Evolutionary conservation across 2,797 vertebrate genomes (phyloP), one percentile per base, ranked within the genome.

Genomic region (Falco novaeseelandiae): DNA sequence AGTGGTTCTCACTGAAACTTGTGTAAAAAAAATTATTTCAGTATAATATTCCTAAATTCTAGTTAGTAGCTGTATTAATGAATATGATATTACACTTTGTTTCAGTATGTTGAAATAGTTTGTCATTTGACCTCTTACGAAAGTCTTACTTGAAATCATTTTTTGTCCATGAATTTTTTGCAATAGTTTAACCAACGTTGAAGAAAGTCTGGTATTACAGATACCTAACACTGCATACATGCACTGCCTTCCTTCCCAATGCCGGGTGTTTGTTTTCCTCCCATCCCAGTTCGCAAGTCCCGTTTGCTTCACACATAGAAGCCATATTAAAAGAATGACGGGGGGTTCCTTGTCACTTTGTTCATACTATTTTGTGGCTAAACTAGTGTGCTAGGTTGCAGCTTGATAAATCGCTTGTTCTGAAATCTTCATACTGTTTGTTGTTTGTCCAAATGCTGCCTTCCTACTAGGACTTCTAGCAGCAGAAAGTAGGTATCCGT

Each of bases 401-500:
- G 97, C 97, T 97, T 97, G 93, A 96, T 98, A 96, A 98, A 97
- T 95, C 76, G 93, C 96, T 97, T 96, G 92, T 97, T 98, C 97
- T 98, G 97, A 98, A 97, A 98, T 98, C 93, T 94, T 97, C 97
- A 97, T 97, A 97, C 98, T 98, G 89, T 98, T 98, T 98, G 98
- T 98, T 98, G 97, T 99, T 98, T 99, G 98, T 98, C 94, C 99
- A 98, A 98, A 99, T 97, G 99, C 99, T 98, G 98, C 98, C 98
- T 97, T 91, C 98, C 97, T 98, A 97, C 96, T 99, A 99, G 99
- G 99, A 99, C 99, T 99, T 92, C 98, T 99, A 98, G 99, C 99
- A 95, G 99, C 99, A 98, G 99, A 99, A 99, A 99, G 99, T 99
- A 99, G 98, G 99, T 99, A 99, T 98, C 98, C 97, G 98, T 98